These are phyloP conservation scores for Tachuris rubrigastra DNA, from an alignment of 2,113 vertebrate species.

Conservation along the genomic window DNA sequence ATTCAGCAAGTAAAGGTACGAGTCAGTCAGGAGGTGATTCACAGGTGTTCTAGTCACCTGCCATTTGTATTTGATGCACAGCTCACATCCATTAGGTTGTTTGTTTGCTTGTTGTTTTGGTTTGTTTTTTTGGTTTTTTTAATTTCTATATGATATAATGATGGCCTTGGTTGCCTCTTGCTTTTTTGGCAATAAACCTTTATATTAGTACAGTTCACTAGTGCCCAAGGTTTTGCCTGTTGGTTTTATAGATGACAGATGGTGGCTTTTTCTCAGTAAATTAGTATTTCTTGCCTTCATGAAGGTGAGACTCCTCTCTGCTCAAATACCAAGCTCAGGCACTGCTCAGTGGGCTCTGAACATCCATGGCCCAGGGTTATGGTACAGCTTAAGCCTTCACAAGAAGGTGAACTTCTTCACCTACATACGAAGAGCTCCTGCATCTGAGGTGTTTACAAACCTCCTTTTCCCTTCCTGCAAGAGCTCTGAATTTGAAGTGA, in stretches of 20 bases:
- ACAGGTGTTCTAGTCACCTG: not conserved
- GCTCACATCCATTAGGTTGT: not conserved
- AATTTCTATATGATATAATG: not conserved
- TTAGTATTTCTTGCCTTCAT: not conserved
- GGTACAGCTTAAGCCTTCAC: not conserved
- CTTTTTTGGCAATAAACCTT: not conserved
- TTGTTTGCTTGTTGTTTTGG: too few species aligned
- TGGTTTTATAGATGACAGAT: not conserved
- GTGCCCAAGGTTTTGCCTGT: not conserved
- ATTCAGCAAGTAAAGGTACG: conserved; percentile 8
- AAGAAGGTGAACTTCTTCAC: too few species aligned
- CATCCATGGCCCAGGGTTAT: not conserved
- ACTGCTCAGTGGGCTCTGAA: not conserved
- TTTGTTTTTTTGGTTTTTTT: not conserved
- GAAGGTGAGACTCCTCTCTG: not conserved
- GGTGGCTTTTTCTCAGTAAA: not conserved
- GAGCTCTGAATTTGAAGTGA: not conserved
- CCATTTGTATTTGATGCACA: conserved; percentile 16
- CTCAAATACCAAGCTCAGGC: not conserved
- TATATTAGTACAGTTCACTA: not conserved
- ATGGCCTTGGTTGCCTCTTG: not conserved
- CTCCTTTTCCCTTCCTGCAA: not conserved
- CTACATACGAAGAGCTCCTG: not conserved
- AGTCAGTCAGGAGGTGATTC: not conserved
- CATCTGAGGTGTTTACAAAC: not conserved